Evolutionary conservation across 2,888 invertebrate species (phyloP).

Genomic region (Dynastes grantii): DNA sequence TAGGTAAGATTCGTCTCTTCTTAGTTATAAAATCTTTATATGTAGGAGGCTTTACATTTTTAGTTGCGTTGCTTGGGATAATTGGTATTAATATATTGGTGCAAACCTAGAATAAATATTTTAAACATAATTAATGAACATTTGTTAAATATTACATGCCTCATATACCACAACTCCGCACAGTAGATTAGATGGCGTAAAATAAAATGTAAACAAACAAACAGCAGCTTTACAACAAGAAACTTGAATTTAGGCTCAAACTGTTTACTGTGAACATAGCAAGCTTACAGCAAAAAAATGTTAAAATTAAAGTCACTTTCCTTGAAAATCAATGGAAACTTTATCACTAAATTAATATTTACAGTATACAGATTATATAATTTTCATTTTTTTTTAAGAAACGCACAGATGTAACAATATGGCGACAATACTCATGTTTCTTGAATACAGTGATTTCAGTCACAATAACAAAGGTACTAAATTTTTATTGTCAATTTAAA

Average conservation of each 20-base stretch:
- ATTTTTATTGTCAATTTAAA: too few species aligned
- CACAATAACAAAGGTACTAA: too few species aligned
- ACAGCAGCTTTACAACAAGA: background rate
- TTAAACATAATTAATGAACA: background rate
- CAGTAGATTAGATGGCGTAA: background rate
- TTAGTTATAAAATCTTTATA: constrained; percentile 54
- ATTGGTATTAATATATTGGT: constrained; percentile 28
- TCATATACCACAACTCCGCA: background rate
- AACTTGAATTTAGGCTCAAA: background rate
- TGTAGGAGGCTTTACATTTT: constrained; percentile 56
- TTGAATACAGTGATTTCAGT: too few species aligned
- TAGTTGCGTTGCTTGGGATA: constrained; percentile 49
- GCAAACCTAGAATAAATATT: constrained; percentile 28
- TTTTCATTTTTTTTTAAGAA: too few species aligned
- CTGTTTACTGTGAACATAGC: too few species aligned
- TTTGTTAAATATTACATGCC: background rate
- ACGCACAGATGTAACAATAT: too few species aligned
- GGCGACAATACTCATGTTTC: too few species aligned
- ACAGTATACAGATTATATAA: too few species aligned
- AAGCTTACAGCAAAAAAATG: too few species aligned
- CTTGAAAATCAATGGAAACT: too few species aligned
- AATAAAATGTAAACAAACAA: constrained; percentile 8
- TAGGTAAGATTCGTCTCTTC: constrained; percentile 48
- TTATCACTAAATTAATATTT: too few species aligned
- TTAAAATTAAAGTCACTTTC: too few species aligned